A percentile compares a stretch with the other conserved stretches of the same genome.
phyloP scores from a whole-genome alignment of 1,140 invertebrate species.

The Cydia fagiglandana region DNA sequence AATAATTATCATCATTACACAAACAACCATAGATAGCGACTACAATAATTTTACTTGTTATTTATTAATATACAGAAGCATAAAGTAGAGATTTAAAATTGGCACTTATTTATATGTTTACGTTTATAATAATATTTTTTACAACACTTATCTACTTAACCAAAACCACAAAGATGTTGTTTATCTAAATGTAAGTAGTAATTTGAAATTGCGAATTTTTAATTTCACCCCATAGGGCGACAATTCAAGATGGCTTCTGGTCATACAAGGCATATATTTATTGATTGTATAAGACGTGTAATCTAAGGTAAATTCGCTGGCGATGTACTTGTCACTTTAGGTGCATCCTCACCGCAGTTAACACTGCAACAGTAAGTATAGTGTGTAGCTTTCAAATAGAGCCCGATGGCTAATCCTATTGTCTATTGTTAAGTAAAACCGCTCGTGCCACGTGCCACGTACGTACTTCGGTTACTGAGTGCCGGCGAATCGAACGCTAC shows the following conservation, averaged over 20 bases:
- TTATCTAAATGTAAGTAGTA: not conserved
- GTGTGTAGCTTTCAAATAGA: no score
- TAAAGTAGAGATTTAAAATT: not conserved
- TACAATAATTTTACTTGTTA: slow-evolving; percentile 3
- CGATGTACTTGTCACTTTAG: no score
- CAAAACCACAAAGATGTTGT: not conserved
- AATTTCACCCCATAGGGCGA: no score
- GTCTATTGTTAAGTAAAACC: no score
- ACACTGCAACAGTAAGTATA: no score
- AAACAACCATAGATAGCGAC: not conserved
- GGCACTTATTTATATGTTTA: slow-evolving; percentile 13
- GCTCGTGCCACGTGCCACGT: no score
- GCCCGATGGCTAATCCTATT: no score
- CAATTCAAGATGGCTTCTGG: no score
- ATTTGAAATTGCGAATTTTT: not conserved
- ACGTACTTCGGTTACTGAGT: no score
- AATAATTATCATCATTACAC: not conserved
- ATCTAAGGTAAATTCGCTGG: no score
- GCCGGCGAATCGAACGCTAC: no score
- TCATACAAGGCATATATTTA: not conserved
- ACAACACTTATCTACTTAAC: not conserved
- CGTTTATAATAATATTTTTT: not conserved
- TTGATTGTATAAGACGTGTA: not conserved
- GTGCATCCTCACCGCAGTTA: no score
- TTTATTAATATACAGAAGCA: not conserved